Evolutionary conservation across 2,113 vertebrate species (phyloP).

Genomic region (Oophaga pumilio): DNA sequence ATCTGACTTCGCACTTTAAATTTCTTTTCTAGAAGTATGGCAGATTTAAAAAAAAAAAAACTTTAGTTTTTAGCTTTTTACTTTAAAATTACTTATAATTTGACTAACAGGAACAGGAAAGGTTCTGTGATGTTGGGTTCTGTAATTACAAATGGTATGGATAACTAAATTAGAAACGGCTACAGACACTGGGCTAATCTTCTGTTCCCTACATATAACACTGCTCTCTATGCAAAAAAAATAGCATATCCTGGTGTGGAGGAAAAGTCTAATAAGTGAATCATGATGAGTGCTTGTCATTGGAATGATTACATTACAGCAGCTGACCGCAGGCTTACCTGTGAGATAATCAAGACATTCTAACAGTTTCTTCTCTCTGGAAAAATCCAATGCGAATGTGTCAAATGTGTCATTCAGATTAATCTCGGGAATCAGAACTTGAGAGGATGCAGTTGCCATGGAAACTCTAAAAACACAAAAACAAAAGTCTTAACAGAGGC

Average conservation of each 20-base stretch:
- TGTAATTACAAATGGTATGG: not conserved
- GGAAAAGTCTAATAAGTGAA: not conserved
- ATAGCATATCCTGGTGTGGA: not conserved
- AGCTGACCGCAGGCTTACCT: slow-evolving; percentile 71
- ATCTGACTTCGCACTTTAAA: no score
- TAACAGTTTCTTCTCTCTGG: slow-evolving; percentile 94
- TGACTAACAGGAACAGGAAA: not conserved
- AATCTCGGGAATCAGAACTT: slow-evolving; percentile 96
- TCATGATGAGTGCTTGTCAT: slow-evolving; percentile 19
- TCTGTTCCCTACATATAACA: not conserved
- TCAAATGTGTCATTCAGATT: slow-evolving; percentile 97
- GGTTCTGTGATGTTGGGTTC: not conserved
- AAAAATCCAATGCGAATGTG: slow-evolving; percentile 95
- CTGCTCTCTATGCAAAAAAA: not conserved
- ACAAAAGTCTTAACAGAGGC: not conserved
- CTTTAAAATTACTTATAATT: no score
- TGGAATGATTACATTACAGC: slow-evolving; percentile 14
- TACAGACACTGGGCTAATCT: not conserved
- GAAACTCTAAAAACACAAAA: slow-evolving; percentile 83
- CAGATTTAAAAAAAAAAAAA: no score
- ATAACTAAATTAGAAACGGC: not conserved
- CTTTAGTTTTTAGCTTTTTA: no score
- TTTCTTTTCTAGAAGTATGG: no score
- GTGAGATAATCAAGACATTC: slow-evolving; percentile 98
- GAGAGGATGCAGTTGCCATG: slow-evolving; percentile 96